Evolutionary conservation across 2,888 invertebrate genomes (phyloP), one percentile per base, ranked within the genome.

Genomic region (Rotaria macrura): DNA sequence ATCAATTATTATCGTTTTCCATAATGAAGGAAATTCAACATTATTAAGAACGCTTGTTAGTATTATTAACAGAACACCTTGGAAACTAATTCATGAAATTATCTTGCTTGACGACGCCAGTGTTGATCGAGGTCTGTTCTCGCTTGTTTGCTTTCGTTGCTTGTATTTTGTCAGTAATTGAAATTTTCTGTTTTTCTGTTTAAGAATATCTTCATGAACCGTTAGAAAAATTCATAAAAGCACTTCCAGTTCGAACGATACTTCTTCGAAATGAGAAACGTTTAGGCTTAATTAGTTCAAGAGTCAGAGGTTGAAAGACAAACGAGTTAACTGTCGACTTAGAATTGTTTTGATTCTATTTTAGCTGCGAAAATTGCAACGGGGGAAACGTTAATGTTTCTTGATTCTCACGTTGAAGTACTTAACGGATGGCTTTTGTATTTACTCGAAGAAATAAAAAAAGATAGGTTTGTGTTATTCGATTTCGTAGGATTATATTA

Each of bases 401-500:
- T 99, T 86, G 99, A 99, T 91, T 97, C 97, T 4, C 98, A 99
- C 91, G 98, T 97, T 91, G 98, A 99, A 91, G 97, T 97, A 90
- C 95, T 96, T 85, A 95, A 96, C 92, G 98, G 98, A 29, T 99
- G 99, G 98, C 92, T 99, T 88, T 97, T 98, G 90, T 98, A 98
- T 2, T 92, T 99, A 34, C 91, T 99, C 85, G 93, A 95, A 40
- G 93, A 97, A 89, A 96, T 99, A 88, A 95, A 95, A 12, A 94
- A 95, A 90, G 95, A 99, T 92, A 93, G 92, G 86, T 86, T 49
- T 17, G 49, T 49, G 3, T 43, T 43, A 43, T 17, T 49, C 14
- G 9, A 1, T 49, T 49, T 1, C 47, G 47, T 47, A 12, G 14
- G 47, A 49, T 17, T 17, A 49, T 49, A 49, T 17, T 12, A 49